Evolutionary conservation across 2,113 vertebrate genomes (phyloP).

Genomic region (Hyperopisus bebe): DNA sequence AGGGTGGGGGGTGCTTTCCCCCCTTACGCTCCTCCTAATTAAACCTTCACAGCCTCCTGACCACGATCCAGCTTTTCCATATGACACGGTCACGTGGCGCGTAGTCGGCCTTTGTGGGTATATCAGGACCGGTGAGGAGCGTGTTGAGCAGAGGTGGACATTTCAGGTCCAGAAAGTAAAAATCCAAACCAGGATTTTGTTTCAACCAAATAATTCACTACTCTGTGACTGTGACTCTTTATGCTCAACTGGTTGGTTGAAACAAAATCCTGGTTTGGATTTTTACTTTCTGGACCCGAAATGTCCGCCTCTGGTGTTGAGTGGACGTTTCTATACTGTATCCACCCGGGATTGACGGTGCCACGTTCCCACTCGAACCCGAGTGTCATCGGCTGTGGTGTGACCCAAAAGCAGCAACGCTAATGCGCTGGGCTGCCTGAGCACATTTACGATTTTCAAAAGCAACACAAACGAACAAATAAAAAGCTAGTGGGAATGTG

Average conservation of each 20-base stretch:
- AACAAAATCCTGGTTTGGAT: no score
- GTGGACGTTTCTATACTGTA: not conserved
- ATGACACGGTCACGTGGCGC: not conserved
- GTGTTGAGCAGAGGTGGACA: no score
- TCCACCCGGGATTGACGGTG: not conserved
- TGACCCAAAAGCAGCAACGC: not conserved
- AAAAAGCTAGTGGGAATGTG: not conserved
- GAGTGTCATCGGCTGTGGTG: not conserved
- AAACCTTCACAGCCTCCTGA: conserved; percentile 9
- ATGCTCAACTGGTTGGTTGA: no score
- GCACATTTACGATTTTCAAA: not conserved
- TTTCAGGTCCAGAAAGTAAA: no score
- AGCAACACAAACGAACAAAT: not conserved
- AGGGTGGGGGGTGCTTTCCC: not conserved
- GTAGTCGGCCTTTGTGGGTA: not conserved
- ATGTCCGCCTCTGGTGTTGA: no score
- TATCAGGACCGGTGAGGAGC: not conserved
- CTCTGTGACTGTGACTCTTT: no score
- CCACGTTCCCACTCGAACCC: not conserved
- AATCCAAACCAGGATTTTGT: no score
- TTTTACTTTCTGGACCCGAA: no score
- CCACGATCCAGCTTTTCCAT: not conserved
- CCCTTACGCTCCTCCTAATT: conserved; percentile 17
- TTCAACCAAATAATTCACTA: no score
- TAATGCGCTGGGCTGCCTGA: not conserved